These are phyloP conservation scores for Cyanoderma ruficeps DNA, from an alignment of 2,113 vertebrate species.

Conservation along the genomic window DNA sequence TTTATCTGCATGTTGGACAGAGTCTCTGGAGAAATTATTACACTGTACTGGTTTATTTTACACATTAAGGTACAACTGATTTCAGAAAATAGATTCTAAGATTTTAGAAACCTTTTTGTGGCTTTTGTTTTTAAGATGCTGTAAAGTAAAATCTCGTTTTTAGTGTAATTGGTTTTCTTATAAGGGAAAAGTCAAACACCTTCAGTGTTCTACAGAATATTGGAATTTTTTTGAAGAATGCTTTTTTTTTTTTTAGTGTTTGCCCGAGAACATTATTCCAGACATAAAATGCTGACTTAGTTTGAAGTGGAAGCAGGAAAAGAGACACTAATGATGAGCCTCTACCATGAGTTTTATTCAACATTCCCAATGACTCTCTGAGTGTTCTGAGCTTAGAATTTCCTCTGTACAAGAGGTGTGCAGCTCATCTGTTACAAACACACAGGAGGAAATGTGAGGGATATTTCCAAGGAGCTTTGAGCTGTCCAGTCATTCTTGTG, in stretches of 20 bases:
- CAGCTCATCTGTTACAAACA: background rate
- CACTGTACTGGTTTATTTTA: background rate
- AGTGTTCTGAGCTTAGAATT: background rate
- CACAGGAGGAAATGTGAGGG: background rate
- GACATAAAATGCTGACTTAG: background rate
- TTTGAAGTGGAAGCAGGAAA: background rate
- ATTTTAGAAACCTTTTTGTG: background rate
- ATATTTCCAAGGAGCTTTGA: background rate
- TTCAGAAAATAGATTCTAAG: background rate
- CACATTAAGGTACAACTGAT: background rate
- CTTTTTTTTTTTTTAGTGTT: background rate
- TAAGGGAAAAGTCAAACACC: background rate
- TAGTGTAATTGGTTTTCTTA: background rate
- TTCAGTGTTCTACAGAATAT: background rate
- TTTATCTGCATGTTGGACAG: background rate
- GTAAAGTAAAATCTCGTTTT: background rate
- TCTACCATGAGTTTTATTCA: background rate
- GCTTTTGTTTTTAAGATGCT: background rate
- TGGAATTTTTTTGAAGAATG: background rate
- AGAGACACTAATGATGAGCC: background rate
- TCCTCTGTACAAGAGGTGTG: background rate
- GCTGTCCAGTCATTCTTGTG: background rate
- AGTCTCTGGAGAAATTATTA: background rate
- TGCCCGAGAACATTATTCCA: background rate
- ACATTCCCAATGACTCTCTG: rapidly evolving